Evolutionary conservation across 1,140 invertebrate species (phyloP).

Genomic region (Tachypleus tridentatus): DNA sequence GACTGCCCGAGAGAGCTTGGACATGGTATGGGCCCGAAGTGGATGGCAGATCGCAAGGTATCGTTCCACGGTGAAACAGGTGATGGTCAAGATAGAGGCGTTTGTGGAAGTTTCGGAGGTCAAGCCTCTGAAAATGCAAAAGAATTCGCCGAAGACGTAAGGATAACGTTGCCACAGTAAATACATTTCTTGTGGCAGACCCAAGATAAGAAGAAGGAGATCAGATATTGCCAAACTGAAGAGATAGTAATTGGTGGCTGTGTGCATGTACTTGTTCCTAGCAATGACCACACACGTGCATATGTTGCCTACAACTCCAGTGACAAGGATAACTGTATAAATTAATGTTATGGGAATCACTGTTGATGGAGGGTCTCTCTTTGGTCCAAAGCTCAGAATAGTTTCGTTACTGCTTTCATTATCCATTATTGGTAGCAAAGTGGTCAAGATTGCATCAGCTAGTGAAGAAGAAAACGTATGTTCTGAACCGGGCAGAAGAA

Average conservation of each 20-base stretch:
- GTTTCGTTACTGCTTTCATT: no score
- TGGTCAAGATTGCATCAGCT: no score
- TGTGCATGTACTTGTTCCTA: conserved; percentile 43
- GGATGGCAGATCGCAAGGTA: conserved; percentile 91
- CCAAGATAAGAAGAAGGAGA: conserved; percentile 57
- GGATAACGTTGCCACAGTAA: conserved; percentile 68
- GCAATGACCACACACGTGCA: conserved; percentile 47
- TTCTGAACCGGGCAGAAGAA: no score
- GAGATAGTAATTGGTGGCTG: conserved; percentile 76
- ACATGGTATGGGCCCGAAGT: conserved; percentile 42
- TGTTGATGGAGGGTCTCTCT: conserved; percentile 11
- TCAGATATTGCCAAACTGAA: conserved; percentile 88
- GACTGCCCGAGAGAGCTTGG: conserved; percentile 33
- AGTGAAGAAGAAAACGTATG: no score
- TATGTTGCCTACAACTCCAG: conserved; percentile 45
- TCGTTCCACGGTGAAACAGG: conserved; percentile 84
- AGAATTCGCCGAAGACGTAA: conserved; percentile 70
- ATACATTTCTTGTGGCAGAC: conserved; percentile 70
- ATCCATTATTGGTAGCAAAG: no score
- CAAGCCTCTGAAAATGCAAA: conserved; percentile 71
- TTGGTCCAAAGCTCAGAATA: conserved; percentile 6
- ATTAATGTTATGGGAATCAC: conserved; percentile 38
- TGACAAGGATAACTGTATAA: conserved; percentile 40
- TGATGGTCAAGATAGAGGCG: conserved; percentile 82
- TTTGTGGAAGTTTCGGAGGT: conserved; percentile 82